Base-by-base conservation (phyloP, 2,113 vertebrate species). In the Scomber japonicus region DNA sequence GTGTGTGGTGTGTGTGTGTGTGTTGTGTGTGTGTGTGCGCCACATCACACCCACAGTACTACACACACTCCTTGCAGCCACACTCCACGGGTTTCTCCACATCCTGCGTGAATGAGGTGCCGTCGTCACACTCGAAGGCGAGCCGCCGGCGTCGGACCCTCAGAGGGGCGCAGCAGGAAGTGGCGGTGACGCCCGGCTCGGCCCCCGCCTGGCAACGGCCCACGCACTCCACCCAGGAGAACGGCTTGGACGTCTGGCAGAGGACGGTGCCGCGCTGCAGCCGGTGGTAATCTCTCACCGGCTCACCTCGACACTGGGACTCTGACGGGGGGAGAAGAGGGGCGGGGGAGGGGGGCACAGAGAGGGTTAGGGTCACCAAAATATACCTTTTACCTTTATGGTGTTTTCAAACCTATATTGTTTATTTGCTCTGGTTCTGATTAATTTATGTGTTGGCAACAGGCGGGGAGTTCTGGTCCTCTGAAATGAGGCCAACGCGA, bases 21-120 rank as follows among this genome's bases (percentile, higher is more conserved):
- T 60, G 21, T 67, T 5, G 4, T 49, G 73, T 66, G 69, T 55
- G 62, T 44, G 0, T 35, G 68, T 70, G 78, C n/a, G 64, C 59
- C 24, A 24, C 24, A 48, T 15, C 4, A 14, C 69, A 50, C 60
- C 31, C 53, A 4, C 59, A 19, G 68, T 4, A 27, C 95, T 97
- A 99, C 63, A 95, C 94, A 89, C 98, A 99, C 84, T 93, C 94
- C 86, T 95, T 95, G 81, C 98, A 99, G 93, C 97, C 97, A 0
- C 98, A 99, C 85, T 97, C 97, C 93, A 96, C 96, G 48, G 97
- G 96, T 87, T 97, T 99, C 94, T 98, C 97, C 92, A 99, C 97
- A 78, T 99, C 97, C 92, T 98, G 97, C 5, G 95, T 96, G 8
- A 99, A 97, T 21, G 97, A 97, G 0, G 96, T 96, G 3, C 98